Percentiles rank a stretch among this genome's conserved stretches.
phyloP scores from a whole-genome alignment of 2,113 vertebrate species.

The Etheostoma spectabile region DNA sequence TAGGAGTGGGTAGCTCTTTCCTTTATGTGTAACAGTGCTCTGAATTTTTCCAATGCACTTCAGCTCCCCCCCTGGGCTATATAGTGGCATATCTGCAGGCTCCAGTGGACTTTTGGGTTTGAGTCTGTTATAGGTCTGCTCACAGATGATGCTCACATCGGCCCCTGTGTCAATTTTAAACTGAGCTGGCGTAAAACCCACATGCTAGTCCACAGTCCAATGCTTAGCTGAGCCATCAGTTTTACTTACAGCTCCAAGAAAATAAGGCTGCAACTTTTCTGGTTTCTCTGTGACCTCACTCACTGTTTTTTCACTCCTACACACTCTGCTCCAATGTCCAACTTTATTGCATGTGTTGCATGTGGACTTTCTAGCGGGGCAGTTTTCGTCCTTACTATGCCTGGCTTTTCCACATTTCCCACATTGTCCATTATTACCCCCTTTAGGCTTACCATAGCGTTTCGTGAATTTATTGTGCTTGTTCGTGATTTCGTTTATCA shows the following conservation, averaged over 20 bases:
- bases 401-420: neutral
- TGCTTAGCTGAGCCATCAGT: neutral
- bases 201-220: neutral
- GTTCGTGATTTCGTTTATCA: neutral
- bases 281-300: neutral
- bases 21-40: too few relatives aligned
- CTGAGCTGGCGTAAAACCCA: neutral
- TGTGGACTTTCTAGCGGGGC: neutral
- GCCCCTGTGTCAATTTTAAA: neutral
- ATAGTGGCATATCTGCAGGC: neutral
- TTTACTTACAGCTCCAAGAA: neutral
- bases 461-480: neutral
- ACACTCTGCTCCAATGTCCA: neutral
- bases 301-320: neutral
- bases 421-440: neutral
- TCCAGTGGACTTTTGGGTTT: neutral
- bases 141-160: neutral
- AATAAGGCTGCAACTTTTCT: neutral
- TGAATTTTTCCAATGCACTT: neutral
- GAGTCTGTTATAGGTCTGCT: neutral
- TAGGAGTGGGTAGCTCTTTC: too few relatives aligned
- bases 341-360: neutral
- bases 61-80: neutral
- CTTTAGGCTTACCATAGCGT: neutral
- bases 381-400: neutral